Conservation (phyloP, 2,113 vertebrate genomes). For the Oceanites oceanicus region DNA sequence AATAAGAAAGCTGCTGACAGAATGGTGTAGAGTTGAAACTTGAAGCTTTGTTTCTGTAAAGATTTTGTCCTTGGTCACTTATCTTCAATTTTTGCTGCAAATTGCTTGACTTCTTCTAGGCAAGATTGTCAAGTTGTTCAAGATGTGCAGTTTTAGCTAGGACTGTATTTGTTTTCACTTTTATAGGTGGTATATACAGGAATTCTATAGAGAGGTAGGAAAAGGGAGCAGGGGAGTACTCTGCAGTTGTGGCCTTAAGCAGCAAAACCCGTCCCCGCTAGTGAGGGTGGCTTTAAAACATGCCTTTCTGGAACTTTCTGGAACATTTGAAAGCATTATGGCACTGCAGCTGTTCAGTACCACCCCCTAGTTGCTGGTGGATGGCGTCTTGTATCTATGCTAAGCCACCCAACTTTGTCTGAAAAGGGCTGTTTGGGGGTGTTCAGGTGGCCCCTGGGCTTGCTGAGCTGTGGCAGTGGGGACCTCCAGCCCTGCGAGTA, state of each 20-base stretch:
- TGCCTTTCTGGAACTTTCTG: neutral
- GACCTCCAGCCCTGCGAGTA: neutral
- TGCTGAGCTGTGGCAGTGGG: neutral
- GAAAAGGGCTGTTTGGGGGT: neutral
- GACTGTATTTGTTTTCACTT: neutral
- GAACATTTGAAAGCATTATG: neutral
- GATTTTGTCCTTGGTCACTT: constrained; percentile 61
- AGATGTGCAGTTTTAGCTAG: neutral
- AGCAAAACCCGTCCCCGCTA: neutral
- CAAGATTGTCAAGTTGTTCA: neutral
- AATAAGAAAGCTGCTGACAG: constrained; percentile 11
- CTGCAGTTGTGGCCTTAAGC: neutral
- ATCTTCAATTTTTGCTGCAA: constrained; percentile 12
- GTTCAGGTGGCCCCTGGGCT: neutral
- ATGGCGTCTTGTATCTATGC: neutral
- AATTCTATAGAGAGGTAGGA: neutral
- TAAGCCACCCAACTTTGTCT: neutral
- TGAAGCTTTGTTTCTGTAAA: constrained; percentile 33
- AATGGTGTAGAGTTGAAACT: neutral
- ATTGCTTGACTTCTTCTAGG: constrained; percentile 4
- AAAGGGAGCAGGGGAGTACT: neutral
- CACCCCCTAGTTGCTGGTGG: neutral
- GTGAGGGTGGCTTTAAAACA: neutral
- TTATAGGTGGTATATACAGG: neutral
- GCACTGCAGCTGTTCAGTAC: neutral